phyloP scores from a whole-genome alignment of 2,888 invertebrate species.

The Ophion ventricosus region DNA sequence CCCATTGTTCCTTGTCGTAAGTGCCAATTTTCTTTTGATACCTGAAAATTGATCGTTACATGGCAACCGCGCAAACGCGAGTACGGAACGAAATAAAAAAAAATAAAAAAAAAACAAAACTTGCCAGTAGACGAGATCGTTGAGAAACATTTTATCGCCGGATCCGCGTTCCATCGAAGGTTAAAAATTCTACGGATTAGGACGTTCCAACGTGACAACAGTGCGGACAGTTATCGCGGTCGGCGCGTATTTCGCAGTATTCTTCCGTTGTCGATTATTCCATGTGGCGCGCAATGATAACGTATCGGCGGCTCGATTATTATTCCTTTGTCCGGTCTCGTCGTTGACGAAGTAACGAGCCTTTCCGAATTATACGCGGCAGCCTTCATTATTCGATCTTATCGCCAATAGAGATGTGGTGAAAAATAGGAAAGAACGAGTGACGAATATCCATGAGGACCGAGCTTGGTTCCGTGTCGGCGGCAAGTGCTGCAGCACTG shows the following conservation, averaged over 20 bases:
- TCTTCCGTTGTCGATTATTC: neutral
- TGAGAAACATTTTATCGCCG: slow-evolving; percentile 66
- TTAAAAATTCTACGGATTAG: neutral
- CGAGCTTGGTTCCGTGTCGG: neutral
- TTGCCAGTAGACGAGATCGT: slow-evolving; percentile 72
- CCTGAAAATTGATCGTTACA: slow-evolving; percentile 84
- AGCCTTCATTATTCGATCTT: neutral
- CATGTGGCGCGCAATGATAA: neutral
- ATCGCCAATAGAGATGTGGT: neutral
- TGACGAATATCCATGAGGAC: neutral
- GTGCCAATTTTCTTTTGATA: slow-evolving; percentile 98
- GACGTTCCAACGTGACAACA: neutral
- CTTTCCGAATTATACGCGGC: neutral
- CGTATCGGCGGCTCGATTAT: neutral
- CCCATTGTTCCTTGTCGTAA: slow-evolving; percentile 99
- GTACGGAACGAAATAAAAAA: neutral
- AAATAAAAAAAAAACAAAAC: slow-evolving; percentile 16
- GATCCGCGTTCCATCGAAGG: neutral
- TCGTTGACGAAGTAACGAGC: neutral
- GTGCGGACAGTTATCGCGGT: neutral
- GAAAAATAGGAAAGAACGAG: neutral
- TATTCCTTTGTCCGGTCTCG: neutral
- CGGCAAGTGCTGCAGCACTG: neutral
- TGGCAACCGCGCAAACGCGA: neutral
- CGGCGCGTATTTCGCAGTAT: neutral